Conservation (phyloP, 2,113 vertebrate species). For the Hemicordylus capensis region DNA sequence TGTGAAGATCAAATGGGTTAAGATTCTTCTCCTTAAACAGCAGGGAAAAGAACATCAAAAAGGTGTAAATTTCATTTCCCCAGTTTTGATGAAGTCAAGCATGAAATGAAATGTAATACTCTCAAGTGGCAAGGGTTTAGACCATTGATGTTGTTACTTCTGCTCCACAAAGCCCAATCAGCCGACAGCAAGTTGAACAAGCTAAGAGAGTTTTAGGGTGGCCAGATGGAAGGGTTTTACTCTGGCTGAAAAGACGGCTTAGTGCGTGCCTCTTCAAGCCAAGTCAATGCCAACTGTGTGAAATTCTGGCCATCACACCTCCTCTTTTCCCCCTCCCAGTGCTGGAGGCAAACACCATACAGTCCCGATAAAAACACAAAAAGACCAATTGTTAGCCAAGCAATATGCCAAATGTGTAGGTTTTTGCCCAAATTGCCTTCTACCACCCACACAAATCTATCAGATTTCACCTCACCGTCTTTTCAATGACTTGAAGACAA, state of each 20-base stretch:
- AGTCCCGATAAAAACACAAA: constrained; percentile 77
- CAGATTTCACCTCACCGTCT: neutral
- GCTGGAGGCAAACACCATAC: constrained; percentile 84
- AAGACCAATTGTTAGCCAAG: constrained; percentile 83
- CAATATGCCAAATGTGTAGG: constrained; percentile 79
- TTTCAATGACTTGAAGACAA: neutral
- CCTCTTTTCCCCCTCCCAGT: constrained; percentile 59
- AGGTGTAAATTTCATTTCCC: constrained; percentile 99
- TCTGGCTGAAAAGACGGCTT: constrained; percentile 99
- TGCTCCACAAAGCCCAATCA: constrained; percentile 99
- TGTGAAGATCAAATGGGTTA: constrained; percentile 99
- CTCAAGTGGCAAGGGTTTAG: constrained; percentile 99
- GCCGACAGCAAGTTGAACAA: constrained; percentile 93
- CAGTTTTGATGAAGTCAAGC: constrained; percentile 99
- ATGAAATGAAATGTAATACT: constrained; percentile 99
- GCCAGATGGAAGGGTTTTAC: constrained; percentile 99
- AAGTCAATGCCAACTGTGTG: constrained; percentile 97
- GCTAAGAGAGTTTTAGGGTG: constrained; percentile 96
- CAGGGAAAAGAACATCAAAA: constrained; percentile 99
- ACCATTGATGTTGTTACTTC: constrained; percentile 99
- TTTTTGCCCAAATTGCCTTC: constrained; percentile 72
- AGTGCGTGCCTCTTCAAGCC: constrained; percentile 99
- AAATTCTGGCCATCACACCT: constrained; percentile 90
- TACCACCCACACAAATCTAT: constrained; percentile 5
- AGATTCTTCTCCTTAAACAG: constrained; percentile 98